phyloP scores from a whole-genome alignment of 1,140 invertebrate species.

The Teleopsis dalmanni region DNA sequence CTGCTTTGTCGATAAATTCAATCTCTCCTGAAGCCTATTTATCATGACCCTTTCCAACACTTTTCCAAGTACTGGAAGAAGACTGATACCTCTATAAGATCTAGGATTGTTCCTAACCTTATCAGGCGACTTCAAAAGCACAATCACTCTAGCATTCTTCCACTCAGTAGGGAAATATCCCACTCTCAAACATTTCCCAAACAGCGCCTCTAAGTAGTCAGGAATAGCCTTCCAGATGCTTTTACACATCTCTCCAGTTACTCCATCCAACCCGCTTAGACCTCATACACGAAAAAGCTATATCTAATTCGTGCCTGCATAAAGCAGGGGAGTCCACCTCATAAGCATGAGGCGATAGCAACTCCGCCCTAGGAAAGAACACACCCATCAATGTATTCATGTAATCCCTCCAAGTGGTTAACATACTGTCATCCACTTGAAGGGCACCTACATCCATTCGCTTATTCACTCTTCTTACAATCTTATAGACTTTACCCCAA shows the following conservation, averaged over 20 bases:
- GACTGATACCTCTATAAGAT: slow-evolving; percentile 28
- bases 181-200: neutral
- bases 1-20: neutral
- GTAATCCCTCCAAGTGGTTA: too few species aligned
- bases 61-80: slow-evolving; percentile 25
- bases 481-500: too few species aligned
- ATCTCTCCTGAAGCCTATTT: slow-evolving; percentile 1
- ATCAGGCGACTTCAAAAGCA: slow-evolving; percentile 19
- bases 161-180: slow-evolving; percentile 4
- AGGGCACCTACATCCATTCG: too few species aligned
- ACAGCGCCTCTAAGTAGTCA: slow-evolving; percentile 1
- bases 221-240: slow-evolving; percentile 13
- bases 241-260: slow-evolving; percentile 10
- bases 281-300: too few species aligned
- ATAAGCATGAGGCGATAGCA: too few species aligned
- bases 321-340: too few species aligned
- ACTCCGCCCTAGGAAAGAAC: too few species aligned
- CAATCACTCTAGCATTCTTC: slow-evolving; percentile 19
- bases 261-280: neutral
- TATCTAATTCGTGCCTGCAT: too few species aligned
- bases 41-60: slow-evolving; percentile 22
- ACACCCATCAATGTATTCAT: too few species aligned
- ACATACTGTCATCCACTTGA: too few species aligned
- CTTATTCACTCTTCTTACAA: too few species aligned
- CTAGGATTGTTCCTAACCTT: slow-evolving; percentile 5